These are phyloP conservation scores for Dromaius novaehollandiae DNA, from an alignment of 2,113 vertebrate species.

Conservation along the genomic window DNA sequence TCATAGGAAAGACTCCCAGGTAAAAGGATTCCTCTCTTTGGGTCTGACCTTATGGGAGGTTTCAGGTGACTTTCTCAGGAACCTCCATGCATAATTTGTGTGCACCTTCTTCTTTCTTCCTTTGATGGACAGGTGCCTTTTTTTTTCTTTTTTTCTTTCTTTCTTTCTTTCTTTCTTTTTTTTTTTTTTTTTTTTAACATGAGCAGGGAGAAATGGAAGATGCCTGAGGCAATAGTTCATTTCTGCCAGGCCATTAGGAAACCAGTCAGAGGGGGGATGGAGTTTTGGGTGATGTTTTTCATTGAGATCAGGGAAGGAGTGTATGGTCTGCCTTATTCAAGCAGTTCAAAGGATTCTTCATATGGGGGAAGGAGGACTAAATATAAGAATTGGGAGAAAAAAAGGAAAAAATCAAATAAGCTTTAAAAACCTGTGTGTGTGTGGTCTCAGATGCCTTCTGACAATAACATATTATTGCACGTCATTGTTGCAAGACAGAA, in stretches of 20 bases:
- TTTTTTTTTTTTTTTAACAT: neutral
- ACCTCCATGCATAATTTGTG: neutral
- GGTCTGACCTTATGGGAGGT: neutral
- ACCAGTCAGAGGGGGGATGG: neutral
- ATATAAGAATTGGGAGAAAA: neutral
- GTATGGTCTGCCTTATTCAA: neutral
- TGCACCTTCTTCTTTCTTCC: neutral
- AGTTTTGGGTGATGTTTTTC: slow-evolving; percentile 10
- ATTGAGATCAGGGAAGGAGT: neutral
- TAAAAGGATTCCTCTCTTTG: neutral
- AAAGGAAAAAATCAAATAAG: slow-evolving; percentile 26
- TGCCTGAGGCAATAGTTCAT: neutral
- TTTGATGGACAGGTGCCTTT: slow-evolving; percentile 11
- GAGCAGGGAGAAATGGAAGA: neutral
- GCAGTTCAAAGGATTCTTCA: slow-evolving; percentile 14
- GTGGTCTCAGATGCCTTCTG: slow-evolving; percentile 9
- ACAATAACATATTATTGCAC: slow-evolving; percentile 20
- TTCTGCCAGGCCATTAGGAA: slow-evolving; percentile 19
- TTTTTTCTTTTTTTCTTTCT: neutral
- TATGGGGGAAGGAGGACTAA: neutral
- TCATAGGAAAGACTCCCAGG: neutral
- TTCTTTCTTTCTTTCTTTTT: too few relatives aligned
- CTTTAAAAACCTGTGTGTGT: neutral
- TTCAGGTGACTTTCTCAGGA: neutral
- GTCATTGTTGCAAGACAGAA: neutral